phyloP scores from a whole-genome alignment of 1,140 invertebrate species.

The Zophobas morio region DNA sequence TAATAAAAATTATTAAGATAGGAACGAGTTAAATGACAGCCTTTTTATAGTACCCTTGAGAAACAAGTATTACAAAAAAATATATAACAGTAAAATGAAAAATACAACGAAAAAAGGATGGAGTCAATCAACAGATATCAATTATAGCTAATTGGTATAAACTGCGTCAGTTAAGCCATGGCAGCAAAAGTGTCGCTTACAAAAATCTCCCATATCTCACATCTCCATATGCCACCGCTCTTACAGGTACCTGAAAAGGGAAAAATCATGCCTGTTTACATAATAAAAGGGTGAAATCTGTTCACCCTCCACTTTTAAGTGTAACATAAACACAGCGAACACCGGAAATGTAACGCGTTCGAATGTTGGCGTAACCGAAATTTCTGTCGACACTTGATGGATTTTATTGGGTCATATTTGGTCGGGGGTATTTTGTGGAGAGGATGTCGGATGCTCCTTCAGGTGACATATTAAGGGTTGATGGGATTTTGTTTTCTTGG shows the following conservation, averaged over 20 bases:
- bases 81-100: too few relatives aligned
- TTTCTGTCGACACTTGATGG: slow-evolving; percentile 13
- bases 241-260: neutral
- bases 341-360: slow-evolving; percentile 1
- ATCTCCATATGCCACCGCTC: too few relatives aligned
- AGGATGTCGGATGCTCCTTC: slow-evolving; percentile 8
- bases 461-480: neutral
- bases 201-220: too few relatives aligned
- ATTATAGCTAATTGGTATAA: too few relatives aligned
- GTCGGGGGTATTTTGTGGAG: neutral
- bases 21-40: too few relatives aligned
- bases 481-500: neutral
- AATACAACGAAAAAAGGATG: too few relatives aligned
- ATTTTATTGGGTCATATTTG: slow-evolving; percentile 33
- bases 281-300: slow-evolving; percentile 14
- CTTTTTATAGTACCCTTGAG: too few relatives aligned
- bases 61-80: too few relatives aligned
- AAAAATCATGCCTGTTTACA: slow-evolving; percentile 4
- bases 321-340: slow-evolving; percentile 4
- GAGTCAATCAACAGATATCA: too few relatives aligned
- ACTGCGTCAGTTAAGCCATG: too few relatives aligned
- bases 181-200: too few relatives aligned
- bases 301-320: neutral
- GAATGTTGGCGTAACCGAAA: slow-evolving; percentile 7
- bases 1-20: too few relatives aligned